Percentiles rank a stretch among this genome's conserved stretches.
Conservation (phyloP, 2,797 vertebrate species). For the Parauchenoglanis ngamensis region DNA sequence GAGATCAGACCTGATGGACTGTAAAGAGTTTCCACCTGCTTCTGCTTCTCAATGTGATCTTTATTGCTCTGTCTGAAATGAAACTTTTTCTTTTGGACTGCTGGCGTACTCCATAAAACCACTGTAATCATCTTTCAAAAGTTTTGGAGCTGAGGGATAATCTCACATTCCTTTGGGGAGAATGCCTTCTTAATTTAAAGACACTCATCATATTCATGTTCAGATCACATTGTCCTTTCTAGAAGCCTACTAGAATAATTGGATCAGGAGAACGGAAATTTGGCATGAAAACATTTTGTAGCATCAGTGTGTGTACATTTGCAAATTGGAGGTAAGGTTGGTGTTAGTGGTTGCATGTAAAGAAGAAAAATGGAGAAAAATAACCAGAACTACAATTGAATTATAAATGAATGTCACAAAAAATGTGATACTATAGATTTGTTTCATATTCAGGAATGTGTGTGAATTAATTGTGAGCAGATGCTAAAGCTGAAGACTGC, state of each 20-base stretch:
- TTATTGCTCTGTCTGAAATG: slow-evolving; percentile 17
- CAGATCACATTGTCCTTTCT: neutral
- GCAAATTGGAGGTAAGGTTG: neutral
- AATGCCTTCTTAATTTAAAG: slow-evolving; percentile 3
- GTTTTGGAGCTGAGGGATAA: neutral
- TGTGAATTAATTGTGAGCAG: neutral
- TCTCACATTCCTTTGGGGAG: neutral
- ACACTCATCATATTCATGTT: neutral
- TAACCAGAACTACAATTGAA: neutral
- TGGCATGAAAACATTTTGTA: neutral
- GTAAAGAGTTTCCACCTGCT: slow-evolving; percentile 4
- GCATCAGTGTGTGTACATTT: neutral
- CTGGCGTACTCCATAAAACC: slow-evolving; percentile 4
- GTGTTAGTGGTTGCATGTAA: neutral
- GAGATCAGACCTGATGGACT: slow-evolving; percentile 16
- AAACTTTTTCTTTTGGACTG: slow-evolving; percentile 5
- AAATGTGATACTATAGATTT: neutral
- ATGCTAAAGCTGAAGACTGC: neutral
- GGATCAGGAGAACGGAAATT: neutral
- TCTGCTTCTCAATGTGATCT: neutral
- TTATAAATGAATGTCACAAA: neutral
- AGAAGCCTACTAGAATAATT: neutral
- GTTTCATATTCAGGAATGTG: neutral
- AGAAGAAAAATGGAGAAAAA: neutral
- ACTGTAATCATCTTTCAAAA: slow-evolving; percentile 3